phyloP scores from a whole-genome alignment of 2,113 vertebrate species.

The Neodontobutis hainanensis region DNA sequence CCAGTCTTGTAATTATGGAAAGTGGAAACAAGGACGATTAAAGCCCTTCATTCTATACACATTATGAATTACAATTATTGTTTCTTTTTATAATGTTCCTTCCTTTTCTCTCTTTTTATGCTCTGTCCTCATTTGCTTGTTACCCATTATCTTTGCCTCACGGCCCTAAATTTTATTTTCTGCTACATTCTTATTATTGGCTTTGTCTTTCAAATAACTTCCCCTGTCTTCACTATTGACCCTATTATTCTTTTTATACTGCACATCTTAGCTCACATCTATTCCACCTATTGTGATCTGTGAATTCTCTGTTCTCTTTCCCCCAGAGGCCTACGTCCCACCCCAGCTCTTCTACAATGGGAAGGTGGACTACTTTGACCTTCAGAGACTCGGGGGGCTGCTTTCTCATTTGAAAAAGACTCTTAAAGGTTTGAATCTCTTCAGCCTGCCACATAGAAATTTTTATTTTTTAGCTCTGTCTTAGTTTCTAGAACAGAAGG shows the following conservation, averaged over 20 bases:
- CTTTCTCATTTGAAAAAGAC: conserved; percentile 97
- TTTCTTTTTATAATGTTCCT: neutral
- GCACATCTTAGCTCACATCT: neutral
- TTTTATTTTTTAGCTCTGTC: too few species aligned
- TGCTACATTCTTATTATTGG: too few species aligned
- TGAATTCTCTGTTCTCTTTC: neutral
- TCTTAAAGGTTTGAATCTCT: conserved; percentile 83
- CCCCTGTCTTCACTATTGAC: too few species aligned
- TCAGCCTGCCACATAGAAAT: neutral
- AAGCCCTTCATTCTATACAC: neutral
- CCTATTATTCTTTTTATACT: neutral
- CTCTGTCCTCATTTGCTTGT: neutral
- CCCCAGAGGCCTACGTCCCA: conserved; percentile 89
- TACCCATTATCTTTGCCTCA: neutral
- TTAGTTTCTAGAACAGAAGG: too few species aligned
- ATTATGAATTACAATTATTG: neutral
- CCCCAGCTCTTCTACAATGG: conserved; percentile 98
- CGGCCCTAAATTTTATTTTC: neutral
- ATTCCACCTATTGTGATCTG: neutral
- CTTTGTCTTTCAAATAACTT: too few species aligned
- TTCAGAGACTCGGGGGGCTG: conserved; percentile 94
- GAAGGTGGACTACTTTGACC: conserved; percentile 98
- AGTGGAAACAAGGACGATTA: neutral
- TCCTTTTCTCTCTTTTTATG: neutral
- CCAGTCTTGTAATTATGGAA: neutral